phyloP scores from a whole-genome alignment of 2,797 vertebrate genomes.

The Pseudochirops corinnae region DNA sequence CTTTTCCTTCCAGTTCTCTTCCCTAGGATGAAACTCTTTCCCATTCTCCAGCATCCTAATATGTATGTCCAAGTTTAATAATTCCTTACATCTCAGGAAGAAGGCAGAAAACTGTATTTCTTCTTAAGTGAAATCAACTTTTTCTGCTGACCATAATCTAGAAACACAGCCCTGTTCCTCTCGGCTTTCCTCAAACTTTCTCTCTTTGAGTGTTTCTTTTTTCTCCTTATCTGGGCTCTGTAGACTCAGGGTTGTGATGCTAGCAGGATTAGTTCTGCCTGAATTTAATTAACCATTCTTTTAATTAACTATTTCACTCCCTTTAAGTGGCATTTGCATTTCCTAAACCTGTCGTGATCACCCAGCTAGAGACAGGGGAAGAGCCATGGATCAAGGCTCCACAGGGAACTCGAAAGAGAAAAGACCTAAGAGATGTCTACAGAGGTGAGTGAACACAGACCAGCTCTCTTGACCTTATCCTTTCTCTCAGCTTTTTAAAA shows the following conservation, averaged over 20 bases:
- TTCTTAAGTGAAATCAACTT: not conserved
- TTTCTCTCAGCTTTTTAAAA: not conserved
- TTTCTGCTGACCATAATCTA: not conserved
- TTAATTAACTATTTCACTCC: constrained; percentile 26
- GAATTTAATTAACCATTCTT: constrained; percentile 1
- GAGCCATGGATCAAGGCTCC: not conserved
- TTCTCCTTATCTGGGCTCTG: not conserved
- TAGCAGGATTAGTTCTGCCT: not conserved
- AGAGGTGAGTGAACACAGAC: constrained; percentile 50
- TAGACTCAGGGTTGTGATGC: constrained; percentile 39
- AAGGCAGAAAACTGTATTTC: not conserved
- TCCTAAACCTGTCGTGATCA: constrained; percentile 38
- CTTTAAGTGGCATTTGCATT: constrained; percentile 35
- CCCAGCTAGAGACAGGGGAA: constrained; percentile 37
- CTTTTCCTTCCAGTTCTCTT: not conserved
- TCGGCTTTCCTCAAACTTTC: not conserved
- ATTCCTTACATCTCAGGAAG: not conserved
- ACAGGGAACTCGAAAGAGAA: constrained; percentile 9
- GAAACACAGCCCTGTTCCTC: not conserved
- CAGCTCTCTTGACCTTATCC: constrained; percentile 3
- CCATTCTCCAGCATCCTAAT: not conserved
- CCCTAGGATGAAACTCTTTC: not conserved
- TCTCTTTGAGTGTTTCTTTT: constrained; percentile 2
- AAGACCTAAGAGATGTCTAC: not conserved
- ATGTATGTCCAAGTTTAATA: not conserved